phyloP scores from a whole-genome alignment of 1,140 invertebrate species.

The Scaptomyza montana region DNA sequence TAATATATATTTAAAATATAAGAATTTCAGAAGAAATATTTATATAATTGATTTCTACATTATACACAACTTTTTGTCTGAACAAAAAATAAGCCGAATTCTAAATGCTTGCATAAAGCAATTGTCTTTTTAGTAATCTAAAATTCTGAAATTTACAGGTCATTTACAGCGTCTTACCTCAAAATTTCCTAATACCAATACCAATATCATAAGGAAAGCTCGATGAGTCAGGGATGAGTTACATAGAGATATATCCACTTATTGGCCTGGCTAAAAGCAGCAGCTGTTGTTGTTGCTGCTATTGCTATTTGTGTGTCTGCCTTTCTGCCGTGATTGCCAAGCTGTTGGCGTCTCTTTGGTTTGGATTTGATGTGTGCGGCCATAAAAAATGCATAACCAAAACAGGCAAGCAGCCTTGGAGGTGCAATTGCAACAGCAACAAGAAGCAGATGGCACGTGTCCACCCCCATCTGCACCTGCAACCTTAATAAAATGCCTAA shows the following conservation, averaged over 20 bases:
- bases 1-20: no score
- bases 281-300: not conserved
- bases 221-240: no score
- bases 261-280: conserved; percentile 27
- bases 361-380: conserved; percentile 45
- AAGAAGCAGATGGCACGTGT: conserved; percentile 12
- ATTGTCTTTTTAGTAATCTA: no score
- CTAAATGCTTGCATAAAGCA: no score
- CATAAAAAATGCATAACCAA: conserved; percentile 55
- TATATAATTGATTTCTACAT: no score
- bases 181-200: no score
- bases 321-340: conserved; percentile 20
- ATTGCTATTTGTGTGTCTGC: not conserved
- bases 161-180: no score
- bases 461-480: not conserved
- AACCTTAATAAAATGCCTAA: conserved; percentile 4
- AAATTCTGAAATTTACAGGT: no score
- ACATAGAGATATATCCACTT: conserved; percentile 7
- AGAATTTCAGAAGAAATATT: no score
- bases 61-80: no score
- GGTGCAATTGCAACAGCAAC: not conserved
- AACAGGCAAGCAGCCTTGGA: conserved; percentile 4
- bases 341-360: conserved; percentile 39
- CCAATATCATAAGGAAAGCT: no score
- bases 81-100: no score